Conservation (phyloP, 2,888 invertebrate species). For the Bellardia bayeri region DNA sequence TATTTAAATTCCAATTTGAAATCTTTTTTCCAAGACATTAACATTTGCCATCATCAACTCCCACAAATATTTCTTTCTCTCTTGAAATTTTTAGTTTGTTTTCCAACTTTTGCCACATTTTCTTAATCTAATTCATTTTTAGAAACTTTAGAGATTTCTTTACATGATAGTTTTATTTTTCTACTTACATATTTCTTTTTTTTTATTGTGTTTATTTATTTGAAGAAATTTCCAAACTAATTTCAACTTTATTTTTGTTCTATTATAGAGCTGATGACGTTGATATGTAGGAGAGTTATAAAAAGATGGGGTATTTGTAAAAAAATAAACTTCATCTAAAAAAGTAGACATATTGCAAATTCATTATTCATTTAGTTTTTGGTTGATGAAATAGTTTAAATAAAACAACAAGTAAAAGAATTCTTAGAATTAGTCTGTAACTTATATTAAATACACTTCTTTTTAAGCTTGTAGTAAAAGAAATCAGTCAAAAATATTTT, state of each 20-base stretch:
- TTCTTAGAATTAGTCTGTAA: too few species aligned
- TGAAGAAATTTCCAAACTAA: constrained; percentile 59
- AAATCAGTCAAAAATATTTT: too few species aligned
- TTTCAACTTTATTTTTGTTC: constrained; percentile 55
- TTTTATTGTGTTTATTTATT: constrained; percentile 55
- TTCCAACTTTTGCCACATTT: constrained; percentile 17
- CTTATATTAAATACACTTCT: too few species aligned
- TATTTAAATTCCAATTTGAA: constrained; percentile 59
- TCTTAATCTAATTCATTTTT: constrained; percentile 65
- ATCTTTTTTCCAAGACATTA: constrained; percentile 62
- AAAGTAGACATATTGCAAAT: constrained; percentile 66
- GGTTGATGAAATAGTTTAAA: constrained; percentile 11
- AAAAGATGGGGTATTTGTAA: neutral
- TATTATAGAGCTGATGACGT: constrained; percentile 16
- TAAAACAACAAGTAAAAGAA: too few species aligned
- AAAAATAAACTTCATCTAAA: constrained; percentile 36
- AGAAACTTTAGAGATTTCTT: constrained; percentile 66
- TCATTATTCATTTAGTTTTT: constrained; percentile 65
- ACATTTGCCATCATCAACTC: constrained; percentile 62
- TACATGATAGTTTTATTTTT: constrained; percentile 6
- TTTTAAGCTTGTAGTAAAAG: too few species aligned
- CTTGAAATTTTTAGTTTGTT: neutral
- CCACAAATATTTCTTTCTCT: constrained; percentile 49
- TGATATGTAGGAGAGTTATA: neutral
- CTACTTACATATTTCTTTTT: neutral